phyloP scores from a whole-genome alignment of 2,888 invertebrate genomes.

The Smittia sp. region DNA sequence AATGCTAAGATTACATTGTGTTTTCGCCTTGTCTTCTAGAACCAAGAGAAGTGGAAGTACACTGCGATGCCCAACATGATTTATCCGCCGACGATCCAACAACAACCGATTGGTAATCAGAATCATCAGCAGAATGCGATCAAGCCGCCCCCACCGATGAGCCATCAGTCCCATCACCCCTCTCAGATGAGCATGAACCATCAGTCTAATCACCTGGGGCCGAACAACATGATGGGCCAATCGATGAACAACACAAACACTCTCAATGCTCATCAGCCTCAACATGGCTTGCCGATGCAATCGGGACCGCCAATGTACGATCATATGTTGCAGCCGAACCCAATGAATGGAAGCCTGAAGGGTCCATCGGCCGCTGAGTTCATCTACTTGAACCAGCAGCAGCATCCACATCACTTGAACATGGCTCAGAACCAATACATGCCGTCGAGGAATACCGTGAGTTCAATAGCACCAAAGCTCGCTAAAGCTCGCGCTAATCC shows the following conservation, averaged over 20 bases:
- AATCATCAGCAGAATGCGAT: constrained; percentile 56
- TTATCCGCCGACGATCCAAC: constrained; percentile 50
- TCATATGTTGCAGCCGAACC: constrained; percentile 45
- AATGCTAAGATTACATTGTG: neutral
- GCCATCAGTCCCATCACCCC: constrained; percentile 13
- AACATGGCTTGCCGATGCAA: constrained; percentile 50
- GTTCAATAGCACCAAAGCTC: neutral
- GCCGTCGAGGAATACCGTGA: constrained; percentile 25
- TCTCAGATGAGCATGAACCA: constrained; percentile 42
- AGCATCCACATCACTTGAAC: constrained; percentile 43
- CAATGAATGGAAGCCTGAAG: constrained; percentile 28
- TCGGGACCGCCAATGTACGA: constrained; percentile 52
- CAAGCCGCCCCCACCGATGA: constrained; percentile 48
- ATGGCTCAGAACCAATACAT: constrained; percentile 53
- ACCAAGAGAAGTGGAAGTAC: constrained; percentile 85
- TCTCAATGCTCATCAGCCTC: constrained; percentile 44
- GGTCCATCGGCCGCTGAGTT: constrained; percentile 39
- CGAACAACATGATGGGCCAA: constrained; percentile 51
- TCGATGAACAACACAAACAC: constrained; percentile 50
- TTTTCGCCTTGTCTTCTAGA: constrained; percentile 57
- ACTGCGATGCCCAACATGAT: constrained; percentile 52
- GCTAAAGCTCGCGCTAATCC: neutral
- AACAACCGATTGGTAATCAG: constrained; percentile 53
- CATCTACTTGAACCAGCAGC: constrained; percentile 36
- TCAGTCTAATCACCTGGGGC: constrained; percentile 48